These are phyloP conservation scores for Dermatophagoides farinae DNA, from an alignment of 1,140 invertebrate genomes.

Conservation along the genomic window DNA sequence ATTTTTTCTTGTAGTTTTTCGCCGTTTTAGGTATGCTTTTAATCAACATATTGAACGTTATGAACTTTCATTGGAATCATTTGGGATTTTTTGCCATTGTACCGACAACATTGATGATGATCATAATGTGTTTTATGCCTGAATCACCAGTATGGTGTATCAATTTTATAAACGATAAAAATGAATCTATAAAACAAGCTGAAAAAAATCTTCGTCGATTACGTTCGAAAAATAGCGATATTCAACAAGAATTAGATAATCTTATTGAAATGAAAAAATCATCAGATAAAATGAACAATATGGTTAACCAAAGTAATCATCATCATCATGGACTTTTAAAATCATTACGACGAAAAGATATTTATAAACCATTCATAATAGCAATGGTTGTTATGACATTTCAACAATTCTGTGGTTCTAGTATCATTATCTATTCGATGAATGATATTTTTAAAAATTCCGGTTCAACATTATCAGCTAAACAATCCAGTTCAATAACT, in stretches of 20 bases:
- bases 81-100: neutral
- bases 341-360: slow-evolving; percentile 28
- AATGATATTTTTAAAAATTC: slow-evolving; percentile 52
- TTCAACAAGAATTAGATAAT: neutral
- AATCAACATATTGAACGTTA: neutral
- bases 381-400: slow-evolving; percentile 72
- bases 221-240: neutral
- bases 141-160: slow-evolving; percentile 12
- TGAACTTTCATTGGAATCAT: slow-evolving; percentile 1
- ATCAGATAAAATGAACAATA: neutral
- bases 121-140: slow-evolving; percentile 9
- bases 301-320: neutral
- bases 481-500: neutral
- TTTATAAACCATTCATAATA: slow-evolving; percentile 51
- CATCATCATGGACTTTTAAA: slow-evolving; percentile 24
- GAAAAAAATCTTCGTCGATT: neutral
- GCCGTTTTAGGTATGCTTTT: neutral
- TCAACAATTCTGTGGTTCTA: slow-evolving; percentile 79
- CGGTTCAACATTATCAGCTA: slow-evolving; percentile 35
- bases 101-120: neutral
- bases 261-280: neutral
- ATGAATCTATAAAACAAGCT: neutral
- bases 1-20: neutral
- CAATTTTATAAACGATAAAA: neutral
- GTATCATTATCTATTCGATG: slow-evolving; percentile 80